phyloP scores from a whole-genome alignment of 1,140 invertebrate genomes.

The Drosophila nigromelanica region DNA sequence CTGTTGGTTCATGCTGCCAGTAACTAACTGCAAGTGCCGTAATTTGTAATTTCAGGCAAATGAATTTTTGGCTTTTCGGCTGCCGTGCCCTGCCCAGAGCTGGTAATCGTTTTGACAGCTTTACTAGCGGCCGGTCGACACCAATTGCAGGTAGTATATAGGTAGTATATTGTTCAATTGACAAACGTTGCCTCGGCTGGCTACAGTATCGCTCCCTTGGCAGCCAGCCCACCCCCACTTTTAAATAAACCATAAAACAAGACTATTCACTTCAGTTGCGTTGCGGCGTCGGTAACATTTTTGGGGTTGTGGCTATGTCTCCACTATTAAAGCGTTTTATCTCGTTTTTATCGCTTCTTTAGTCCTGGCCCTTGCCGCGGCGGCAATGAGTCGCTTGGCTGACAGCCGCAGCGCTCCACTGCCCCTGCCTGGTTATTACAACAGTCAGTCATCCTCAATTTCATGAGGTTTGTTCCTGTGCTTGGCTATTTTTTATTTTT shows the following conservation, averaged over 20 bases:
- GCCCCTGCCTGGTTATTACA: slow-evolving; percentile 64
- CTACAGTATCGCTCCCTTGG: slow-evolving; percentile 51
- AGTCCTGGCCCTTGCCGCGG: slow-evolving; percentile 47
- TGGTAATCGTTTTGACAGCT: slow-evolving; percentile 63
- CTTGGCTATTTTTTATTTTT: slow-evolving; percentile 28
- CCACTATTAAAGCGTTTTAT: slow-evolving; percentile 66
- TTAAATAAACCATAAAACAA: slow-evolving; percentile 83
- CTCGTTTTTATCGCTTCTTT: slow-evolving; percentile 79
- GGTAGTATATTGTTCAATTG: slow-evolving; percentile 59
- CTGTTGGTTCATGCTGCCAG: slow-evolving; percentile 11
- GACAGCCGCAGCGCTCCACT: slow-evolving; percentile 13
- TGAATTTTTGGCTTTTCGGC: slow-evolving; percentile 74
- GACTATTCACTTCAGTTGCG: slow-evolving; percentile 81
- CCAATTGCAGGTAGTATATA: slow-evolving; percentile 51
- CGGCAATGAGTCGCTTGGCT: slow-evolving; percentile 36
- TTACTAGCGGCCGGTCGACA: slow-evolving; percentile 29
- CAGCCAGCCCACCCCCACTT: slow-evolving; percentile 44
- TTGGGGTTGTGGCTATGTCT: slow-evolving; percentile 15
- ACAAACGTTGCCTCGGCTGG: slow-evolving; percentile 51
- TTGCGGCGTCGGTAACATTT: slow-evolving; percentile 66
- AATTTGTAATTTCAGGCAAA: slow-evolving; percentile 81
- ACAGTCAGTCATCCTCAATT: slow-evolving; percentile 74
- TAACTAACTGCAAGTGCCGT: slow-evolving; percentile 70
- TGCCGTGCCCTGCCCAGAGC: slow-evolving; percentile 19
- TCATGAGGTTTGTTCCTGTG: slow-evolving; percentile 59